Evolutionary conservation across 2,888 invertebrate species (phyloP), one percentile per base, ranked within the genome.

Genomic region (Chydorus sphaericus): DNA sequence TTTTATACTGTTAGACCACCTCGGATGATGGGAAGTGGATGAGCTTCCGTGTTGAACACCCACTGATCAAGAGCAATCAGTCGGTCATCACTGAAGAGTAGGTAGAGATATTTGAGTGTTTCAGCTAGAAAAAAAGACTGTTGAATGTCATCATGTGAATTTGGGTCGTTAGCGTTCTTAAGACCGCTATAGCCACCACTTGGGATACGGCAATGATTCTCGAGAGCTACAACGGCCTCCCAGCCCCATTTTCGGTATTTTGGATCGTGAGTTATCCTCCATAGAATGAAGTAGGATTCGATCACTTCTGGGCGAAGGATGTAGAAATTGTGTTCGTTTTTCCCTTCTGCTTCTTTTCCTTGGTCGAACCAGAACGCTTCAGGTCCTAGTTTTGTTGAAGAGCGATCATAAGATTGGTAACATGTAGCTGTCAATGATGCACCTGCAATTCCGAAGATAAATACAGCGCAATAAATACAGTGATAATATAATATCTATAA

Each of bases 181-280:
- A 98, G 77, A 1, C 98, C 98, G 18, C 92, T 84, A 75, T 87
- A 99, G 1, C 98, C 98, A 60, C 85, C 86, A 60, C 85, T 86
- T 11, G 85, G 83, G 55, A 89, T 88, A 60, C 90, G 80, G 69
- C 97, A 96, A 70, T 94, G 79, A 69, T 85, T 87, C 72, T 97
- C 93, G 57, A 98, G 71, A 0, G 96, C 93, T 82, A 90, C 70
- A 3, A 90, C 88, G 8, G 89, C 92, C 67, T 94, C 90, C 98
- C 97, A 98, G n/a, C 90, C 97, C 97, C 97, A 98, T 65, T 97
- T 91, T 61, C 96, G 78, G 73, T 98, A 98, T 69, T 90, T 93
- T 65, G 84, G 84, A 67, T 97, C 87, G 69, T 93, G 91, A 60
- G 98, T 98, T 60, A 94, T 75, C 60, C 97, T 78, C 89, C 94